These are phyloP conservation scores for Mesorhabditis belari DNA, from an alignment of 2,888 invertebrate genomes.

Conservation along the genomic window DNA sequence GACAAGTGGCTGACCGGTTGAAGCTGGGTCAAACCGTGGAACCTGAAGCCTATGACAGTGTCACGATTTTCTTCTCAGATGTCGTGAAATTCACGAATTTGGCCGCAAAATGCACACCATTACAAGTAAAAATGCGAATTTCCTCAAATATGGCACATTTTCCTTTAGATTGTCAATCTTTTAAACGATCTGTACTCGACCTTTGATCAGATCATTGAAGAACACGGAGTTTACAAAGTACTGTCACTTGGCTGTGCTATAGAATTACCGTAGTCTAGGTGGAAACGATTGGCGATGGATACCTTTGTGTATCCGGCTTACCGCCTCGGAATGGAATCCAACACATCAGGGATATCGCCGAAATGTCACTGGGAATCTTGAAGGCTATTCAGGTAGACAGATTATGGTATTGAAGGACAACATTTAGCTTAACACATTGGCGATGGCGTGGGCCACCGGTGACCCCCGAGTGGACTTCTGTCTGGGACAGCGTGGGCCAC, in stretches of 20 bases:
- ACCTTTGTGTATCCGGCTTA: slow-evolving; percentile 42
- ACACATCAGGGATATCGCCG: slow-evolving; percentile 37
- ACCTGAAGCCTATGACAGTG: slow-evolving; percentile 39
- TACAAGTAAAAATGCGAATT: slow-evolving; percentile 34
- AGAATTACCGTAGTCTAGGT: slow-evolving; percentile 12
- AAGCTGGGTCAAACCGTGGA: slow-evolving; percentile 41
- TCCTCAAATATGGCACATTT: no score
- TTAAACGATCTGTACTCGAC: slow-evolving; percentile 50
- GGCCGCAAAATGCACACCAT: slow-evolving; percentile 39
- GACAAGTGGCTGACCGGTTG: slow-evolving; percentile 42
- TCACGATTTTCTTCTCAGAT: slow-evolving; percentile 46
- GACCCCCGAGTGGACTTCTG: no score
- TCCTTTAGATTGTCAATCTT: slow-evolving; percentile 39
- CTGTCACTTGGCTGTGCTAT: no score
- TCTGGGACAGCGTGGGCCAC: no score
- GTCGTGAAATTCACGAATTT: slow-evolving; percentile 43
- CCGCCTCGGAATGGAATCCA: slow-evolving; percentile 44
- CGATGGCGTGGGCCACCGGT: no score
- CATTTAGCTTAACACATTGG: no score
- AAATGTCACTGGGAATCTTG: slow-evolving; percentile 37
- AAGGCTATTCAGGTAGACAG: slow-evolving; percentile 16
- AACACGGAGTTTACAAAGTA: slow-evolving; percentile 45
- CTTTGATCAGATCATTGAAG: slow-evolving; percentile 44
- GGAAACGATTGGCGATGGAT: slow-evolving; percentile 45
- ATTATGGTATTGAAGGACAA: background rate